A percentile compares a stretch with the other conserved stretches of the same genome.
phyloP scores from a whole-genome alignment of 2,797 vertebrate genomes.

The Tadarida brasiliensis region DNA sequence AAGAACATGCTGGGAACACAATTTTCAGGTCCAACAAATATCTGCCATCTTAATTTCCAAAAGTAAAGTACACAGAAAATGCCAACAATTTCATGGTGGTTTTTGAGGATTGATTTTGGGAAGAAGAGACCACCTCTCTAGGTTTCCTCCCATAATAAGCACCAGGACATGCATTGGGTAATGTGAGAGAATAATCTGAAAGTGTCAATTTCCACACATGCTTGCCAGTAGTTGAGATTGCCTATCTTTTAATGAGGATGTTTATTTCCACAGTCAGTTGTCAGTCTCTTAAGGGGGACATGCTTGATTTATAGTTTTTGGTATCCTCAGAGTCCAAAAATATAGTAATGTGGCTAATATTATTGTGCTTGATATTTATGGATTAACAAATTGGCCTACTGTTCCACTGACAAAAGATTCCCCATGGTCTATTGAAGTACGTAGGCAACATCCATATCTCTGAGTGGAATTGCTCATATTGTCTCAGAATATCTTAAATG shows the following conservation, averaged over 20 bases:
- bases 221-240: background rate
- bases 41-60: background rate
- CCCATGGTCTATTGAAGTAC: background rate
- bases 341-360: background rate
- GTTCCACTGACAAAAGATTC: background rate
- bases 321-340: background rate
- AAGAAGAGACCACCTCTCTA: background rate
- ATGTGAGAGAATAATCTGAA: background rate
- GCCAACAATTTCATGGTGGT: background rate
- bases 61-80: background rate
- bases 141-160: background rate
- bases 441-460: background rate
- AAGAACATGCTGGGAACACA: background rate
- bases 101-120: background rate
- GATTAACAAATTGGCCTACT: background rate
- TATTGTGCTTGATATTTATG: background rate
- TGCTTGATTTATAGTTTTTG: background rate
- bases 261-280: background rate
- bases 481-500: background rate
- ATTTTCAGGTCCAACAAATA: background rate
- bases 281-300: background rate
- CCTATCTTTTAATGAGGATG: background rate
- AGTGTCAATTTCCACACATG: background rate
- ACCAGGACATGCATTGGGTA: background rate
- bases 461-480: constrained; percentile 11